These are phyloP conservation scores for Gila robusta DNA, from an alignment of 2,797 vertebrate species.

Conservation along the genomic window DNA sequence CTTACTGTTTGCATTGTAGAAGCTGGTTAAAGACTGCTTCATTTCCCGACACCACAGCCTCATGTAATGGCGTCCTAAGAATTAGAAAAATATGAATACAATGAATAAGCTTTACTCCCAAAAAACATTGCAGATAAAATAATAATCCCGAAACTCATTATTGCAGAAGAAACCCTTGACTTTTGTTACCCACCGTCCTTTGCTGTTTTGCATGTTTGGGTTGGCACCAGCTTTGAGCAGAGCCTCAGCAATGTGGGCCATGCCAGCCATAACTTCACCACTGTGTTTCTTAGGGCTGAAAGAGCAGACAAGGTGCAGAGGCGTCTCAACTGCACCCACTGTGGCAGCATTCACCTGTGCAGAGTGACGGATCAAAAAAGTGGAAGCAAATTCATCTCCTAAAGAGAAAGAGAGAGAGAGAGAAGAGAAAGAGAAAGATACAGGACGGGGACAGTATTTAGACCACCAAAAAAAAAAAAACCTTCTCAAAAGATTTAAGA, in stretches of 20 bases:
- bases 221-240: conserved; percentile 94
- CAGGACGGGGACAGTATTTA: background rate
- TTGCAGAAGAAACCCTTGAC: background rate
- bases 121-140: background rate
- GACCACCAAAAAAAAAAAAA: background rate
- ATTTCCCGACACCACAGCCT: conserved; percentile 91
- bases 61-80: conserved; percentile 90
- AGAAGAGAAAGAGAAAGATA: background rate
- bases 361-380: conserved; percentile 94
- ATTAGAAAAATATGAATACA: background rate
- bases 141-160: background rate
- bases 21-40: conserved; percentile 95
- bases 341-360: conserved; percentile 94
- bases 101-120: background rate
- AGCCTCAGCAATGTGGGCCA: conserved; percentile 91
- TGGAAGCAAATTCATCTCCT: conserved; percentile 95
- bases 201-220: conserved; percentile 96
- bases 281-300: conserved; percentile 92
- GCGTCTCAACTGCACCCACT: conserved; percentile 91
- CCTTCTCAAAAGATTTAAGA: background rate
- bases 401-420: background rate
- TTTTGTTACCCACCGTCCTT: conserved; percentile 85
- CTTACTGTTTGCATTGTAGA: conserved; percentile 97
- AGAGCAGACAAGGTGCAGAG: conserved; percentile 92
- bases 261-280: conserved; percentile 87